Evolutionary conservation across 2,888 invertebrate genomes (phyloP), one percentile per base, ranked within the genome.

Genomic region (Neoscelio sp.): DNA sequence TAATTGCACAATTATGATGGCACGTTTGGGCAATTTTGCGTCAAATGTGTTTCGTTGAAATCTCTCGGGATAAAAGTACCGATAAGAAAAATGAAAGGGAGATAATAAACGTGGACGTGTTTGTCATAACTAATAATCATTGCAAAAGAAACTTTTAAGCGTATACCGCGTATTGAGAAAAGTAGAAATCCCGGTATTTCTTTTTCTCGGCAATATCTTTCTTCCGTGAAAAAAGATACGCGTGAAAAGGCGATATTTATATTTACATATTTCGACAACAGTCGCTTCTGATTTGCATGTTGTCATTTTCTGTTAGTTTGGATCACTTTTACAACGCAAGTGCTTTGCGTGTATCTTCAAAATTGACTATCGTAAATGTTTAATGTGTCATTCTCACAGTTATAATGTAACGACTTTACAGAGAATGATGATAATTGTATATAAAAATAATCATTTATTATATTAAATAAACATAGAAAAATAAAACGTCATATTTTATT

Each of bases 51-150:
- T n/a, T n/a, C n/a, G 56, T 40, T 40, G 13, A 56, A 54, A 54
- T 48, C 28, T 35, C 20, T 12, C 17, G 23, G 17, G 12, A n/a
- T n/a, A n/a, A n/a, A n/a, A n/a, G n/a, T n/a, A n/a, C n/a, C 33
- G 10, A 33, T 33, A 8, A 2, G 8, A 33, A 33, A 5, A 33
- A n/a, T 33, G 5, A 8, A 33, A 5, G 7, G 10, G 2, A 5
- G 8, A 5, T 33, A 33, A 2, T n/a, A 70, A 54, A 35, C 2
- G 18, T 40, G 38, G 46, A 58, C 58, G 54, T 73, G 48, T 74
- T 65, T 30, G 56, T 42, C 56, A 58, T 50, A 48, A 56, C 48
- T 56, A 65, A 70, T 38, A 48, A 44, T 64, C 65, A 28, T 60
- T 67, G 54, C 58, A 62, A 68, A 76, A 68, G 42, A 52, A 33